Evolutionary conservation across 2,113 vertebrate species (phyloP).

Genomic region (Serinus canaria): DNA sequence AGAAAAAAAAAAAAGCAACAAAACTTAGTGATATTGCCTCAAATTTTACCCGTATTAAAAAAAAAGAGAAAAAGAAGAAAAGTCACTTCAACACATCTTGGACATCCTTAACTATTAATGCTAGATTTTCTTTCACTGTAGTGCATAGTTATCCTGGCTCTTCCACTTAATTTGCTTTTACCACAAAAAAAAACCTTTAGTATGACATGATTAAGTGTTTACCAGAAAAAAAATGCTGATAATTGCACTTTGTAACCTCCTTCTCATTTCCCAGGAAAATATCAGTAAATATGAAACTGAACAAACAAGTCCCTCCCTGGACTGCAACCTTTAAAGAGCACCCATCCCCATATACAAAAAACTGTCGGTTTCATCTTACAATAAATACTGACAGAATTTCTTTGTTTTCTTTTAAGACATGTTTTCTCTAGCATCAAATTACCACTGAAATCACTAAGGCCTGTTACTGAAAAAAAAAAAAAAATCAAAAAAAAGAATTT

Average conservation of each 20-base stretch:
- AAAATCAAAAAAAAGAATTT: neutral
- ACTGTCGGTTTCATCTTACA: constrained; percentile 66
- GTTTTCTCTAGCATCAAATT: constrained; percentile 57
- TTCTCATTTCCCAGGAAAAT: constrained; percentile 70
- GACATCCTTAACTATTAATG: constrained; percentile 62
- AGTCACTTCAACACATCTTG: constrained; percentile 65
- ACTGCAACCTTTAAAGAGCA: constrained; percentile 87
- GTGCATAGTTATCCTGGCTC: constrained; percentile 77
- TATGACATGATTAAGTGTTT: constrained; percentile 69
- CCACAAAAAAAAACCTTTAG: constrained; percentile 57
- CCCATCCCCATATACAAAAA: constrained; percentile 76
- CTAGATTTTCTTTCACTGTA: constrained; percentile 67
- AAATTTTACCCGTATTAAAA: constrained; percentile 81
- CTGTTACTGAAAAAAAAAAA: constrained; percentile 3
- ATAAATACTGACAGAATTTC: constrained; percentile 74
- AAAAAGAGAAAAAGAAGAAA: constrained; percentile 28
- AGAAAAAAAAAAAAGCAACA: neutral
- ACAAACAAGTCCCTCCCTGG: constrained; percentile 62
- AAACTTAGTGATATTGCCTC: constrained; percentile 79
- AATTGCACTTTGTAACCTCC: constrained; percentile 95
- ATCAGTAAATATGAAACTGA: constrained; percentile 68
- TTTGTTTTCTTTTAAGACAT: constrained; percentile 62
- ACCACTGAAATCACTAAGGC: constrained; percentile 60
- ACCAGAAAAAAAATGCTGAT: constrained; percentile 78
- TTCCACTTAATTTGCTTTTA: constrained; percentile 66